phyloP scores from a whole-genome alignment of 1,140 invertebrate genomes.

The Dufourea novaeangliae region DNA sequence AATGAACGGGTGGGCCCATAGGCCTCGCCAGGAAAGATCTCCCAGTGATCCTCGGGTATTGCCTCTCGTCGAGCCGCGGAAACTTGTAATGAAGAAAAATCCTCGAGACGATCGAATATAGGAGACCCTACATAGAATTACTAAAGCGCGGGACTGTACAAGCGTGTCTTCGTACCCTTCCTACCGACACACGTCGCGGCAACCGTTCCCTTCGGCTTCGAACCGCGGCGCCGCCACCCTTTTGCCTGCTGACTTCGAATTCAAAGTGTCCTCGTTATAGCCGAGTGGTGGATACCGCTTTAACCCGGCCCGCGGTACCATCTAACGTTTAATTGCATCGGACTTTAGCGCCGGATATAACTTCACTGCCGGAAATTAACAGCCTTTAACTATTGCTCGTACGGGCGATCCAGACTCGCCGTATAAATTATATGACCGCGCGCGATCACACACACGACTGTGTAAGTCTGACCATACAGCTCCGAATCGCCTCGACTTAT shows the following conservation, averaged over 20 bases:
- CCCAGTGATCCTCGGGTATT: slow-evolving; percentile 23
- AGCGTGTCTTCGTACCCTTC: slow-evolving; percentile 29
- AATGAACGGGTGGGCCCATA: slow-evolving; percentile 40
- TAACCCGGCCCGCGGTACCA: slow-evolving; percentile 56
- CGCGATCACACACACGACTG: too few species aligned
- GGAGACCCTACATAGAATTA: slow-evolving; percentile 54
- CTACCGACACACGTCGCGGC: neutral
- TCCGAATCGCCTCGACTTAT: slow-evolving; percentile 25
- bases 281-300: slow-evolving; percentile 65
- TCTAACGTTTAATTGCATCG: slow-evolving; percentile 77
- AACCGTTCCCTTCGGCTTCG: slow-evolving; percentile 9
- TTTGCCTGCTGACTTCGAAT: slow-evolving; percentile 51
- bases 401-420: neutral
- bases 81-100: slow-evolving; percentile 70
- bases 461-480: too few species aligned
- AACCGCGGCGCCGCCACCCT: slow-evolving; percentile 4
- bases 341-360: slow-evolving; percentile 74
- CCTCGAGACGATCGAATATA: slow-evolving; percentile 59
- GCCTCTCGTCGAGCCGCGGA: neutral
- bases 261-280: slow-evolving; percentile 72
- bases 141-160: slow-evolving; percentile 52
- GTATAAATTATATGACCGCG: slow-evolving; percentile 25
- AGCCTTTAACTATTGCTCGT: slow-evolving; percentile 67
- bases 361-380: slow-evolving; percentile 75
- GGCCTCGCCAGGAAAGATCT: slow-evolving; percentile 15